Evolutionary conservation across 2,888 invertebrate genomes (phyloP).

Genomic region (Xanthostigma xanthostigma): DNA sequence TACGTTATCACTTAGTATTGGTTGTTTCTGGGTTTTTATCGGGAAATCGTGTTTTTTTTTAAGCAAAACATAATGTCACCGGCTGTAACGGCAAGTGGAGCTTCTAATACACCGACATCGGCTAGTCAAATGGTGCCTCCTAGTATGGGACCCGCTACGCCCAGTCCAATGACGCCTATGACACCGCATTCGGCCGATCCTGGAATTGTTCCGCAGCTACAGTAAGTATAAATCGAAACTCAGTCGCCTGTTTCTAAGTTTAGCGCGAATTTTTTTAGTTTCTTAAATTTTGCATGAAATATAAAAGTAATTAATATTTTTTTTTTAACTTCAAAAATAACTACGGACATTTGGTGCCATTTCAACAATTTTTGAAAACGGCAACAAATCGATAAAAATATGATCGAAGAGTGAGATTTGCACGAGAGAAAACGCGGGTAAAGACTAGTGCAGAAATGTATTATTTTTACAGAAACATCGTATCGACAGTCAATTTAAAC

Average conservation of each 20-base stretch:
- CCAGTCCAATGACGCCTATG: slow-evolving; percentile 72
- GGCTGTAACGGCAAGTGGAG: slow-evolving; percentile 44
- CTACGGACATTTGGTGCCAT: no score
- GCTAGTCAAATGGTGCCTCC: slow-evolving; percentile 42
- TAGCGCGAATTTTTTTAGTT: no score
- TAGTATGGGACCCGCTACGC: slow-evolving; percentile 58
- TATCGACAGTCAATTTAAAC: slow-evolving; percentile 91
- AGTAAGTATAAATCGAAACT: slow-evolving; percentile 37
- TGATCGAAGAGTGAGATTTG: no score
- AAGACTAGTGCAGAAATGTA: not conserved
- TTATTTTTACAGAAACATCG: slow-evolving; percentile 71
- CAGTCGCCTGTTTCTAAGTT: no score
- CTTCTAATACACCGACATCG: slow-evolving; percentile 32
- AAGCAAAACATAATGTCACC: slow-evolving; percentile 80
- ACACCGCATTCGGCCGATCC: slow-evolving; percentile 88
- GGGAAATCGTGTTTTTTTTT: slow-evolving; percentile 17
- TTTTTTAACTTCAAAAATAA: no score
- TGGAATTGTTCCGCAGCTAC: slow-evolving; percentile 83
- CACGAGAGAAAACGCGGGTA: no score
- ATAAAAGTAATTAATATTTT: no score
- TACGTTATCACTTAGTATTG: not conserved
- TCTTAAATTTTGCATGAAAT: no score
- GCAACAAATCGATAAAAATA: no score
- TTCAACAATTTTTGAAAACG: no score
- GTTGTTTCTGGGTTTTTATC: not conserved